Conservation (phyloP, 2,888 invertebrate genomes). For the Glyphotaelius pellucidus region DNA sequence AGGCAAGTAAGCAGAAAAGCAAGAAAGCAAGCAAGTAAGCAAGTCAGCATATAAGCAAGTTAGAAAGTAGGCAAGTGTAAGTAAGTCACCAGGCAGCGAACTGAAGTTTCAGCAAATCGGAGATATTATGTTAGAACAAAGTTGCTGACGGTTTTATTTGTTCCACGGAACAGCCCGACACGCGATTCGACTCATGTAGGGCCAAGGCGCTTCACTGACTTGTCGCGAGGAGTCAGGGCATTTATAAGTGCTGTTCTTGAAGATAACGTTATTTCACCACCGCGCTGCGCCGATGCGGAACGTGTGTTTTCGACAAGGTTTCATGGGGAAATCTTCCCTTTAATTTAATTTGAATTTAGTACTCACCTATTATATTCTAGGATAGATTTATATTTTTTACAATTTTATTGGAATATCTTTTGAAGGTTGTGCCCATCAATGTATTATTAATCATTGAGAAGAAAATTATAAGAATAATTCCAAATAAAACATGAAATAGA, state of each 20-base stretch:
- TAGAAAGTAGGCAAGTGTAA: neutral
- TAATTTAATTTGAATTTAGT: no score
- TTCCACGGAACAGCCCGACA: neutral
- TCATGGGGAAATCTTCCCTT: neutral
- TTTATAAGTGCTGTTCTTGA: neutral
- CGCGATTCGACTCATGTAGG: neutral
- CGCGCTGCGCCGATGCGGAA: neutral
- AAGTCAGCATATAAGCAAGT: no score
- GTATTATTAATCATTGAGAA: no score
- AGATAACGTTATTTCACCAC: neutral
- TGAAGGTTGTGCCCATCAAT: no score
- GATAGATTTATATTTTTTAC: no score
- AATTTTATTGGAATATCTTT: no score
- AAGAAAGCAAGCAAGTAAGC: no score
- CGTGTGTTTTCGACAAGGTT: neutral
- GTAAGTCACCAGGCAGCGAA: neutral
- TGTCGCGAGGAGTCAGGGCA: neutral
- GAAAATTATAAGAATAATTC: no score
- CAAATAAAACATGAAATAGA: no score
- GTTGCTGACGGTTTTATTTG: neutral
- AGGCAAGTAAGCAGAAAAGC: no score
- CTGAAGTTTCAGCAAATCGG: neutral
- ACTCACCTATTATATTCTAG: no score
- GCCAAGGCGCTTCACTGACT: neutral
- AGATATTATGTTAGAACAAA: neutral